These are phyloP conservation scores for Dione juno DNA, from an alignment of 2,888 invertebrate species.

Conservation along the genomic window DNA sequence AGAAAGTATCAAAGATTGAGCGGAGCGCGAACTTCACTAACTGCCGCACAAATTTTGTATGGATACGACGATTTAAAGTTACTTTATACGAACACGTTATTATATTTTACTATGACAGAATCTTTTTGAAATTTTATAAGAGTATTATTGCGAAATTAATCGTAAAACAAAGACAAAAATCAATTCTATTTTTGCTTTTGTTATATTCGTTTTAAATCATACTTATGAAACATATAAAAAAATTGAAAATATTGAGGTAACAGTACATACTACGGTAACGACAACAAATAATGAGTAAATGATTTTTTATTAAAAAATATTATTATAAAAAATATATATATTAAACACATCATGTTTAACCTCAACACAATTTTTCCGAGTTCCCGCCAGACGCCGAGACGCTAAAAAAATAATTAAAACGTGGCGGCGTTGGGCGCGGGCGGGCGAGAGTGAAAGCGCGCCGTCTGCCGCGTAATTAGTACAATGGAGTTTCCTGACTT, in stretches of 20 bases:
- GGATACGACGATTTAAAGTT: constrained; percentile 53
- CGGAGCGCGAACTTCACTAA: constrained; percentile 78
- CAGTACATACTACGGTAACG: too few relatives aligned
- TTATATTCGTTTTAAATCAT: too few relatives aligned
- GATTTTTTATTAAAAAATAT: not conserved
- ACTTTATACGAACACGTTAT: not conserved
- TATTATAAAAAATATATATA: not conserved
- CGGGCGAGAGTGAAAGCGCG: constrained; percentile 79
- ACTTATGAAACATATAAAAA: too few relatives aligned
- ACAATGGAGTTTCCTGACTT: constrained; percentile 83
- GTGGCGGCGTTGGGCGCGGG: constrained; percentile 61
- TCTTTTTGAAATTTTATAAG: too few relatives aligned
- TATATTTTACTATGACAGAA: not conserved
- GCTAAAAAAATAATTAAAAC: constrained; percentile 84
- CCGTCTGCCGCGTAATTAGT: constrained; percentile 83
- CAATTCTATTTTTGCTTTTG: too few relatives aligned
- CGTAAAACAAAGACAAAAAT: too few relatives aligned
- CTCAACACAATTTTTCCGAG: constrained; percentile 72
- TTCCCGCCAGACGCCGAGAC: constrained; percentile 83
- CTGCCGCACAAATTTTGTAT: constrained; percentile 57
- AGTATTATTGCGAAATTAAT: too few relatives aligned
- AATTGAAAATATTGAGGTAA: too few relatives aligned
- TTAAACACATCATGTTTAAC: constrained; percentile 49
- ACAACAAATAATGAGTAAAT: not conserved
- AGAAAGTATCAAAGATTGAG: constrained; percentile 84